Base-by-base conservation (phyloP, 2,113 vertebrate species). In the Lagopus muta region DNA sequence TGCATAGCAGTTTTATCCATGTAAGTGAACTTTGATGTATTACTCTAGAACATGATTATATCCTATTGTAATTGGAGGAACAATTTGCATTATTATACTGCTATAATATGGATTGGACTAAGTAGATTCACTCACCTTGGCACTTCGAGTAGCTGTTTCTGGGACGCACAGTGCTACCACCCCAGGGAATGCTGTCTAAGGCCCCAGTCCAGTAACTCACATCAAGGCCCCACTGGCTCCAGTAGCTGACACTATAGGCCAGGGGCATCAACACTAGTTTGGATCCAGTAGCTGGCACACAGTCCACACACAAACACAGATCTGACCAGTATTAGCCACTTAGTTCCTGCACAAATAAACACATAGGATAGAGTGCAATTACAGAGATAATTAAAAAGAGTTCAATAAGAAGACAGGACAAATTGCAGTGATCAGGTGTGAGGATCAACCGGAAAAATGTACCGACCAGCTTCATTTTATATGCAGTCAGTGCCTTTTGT, bases 211-310 rank as follows among this genome's bases (percentile, higher is more conserved):
- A 38, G 36, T 27, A 62, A 10, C 36, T 38, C 14, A 36, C 60
- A 62, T 10, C 10, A 24, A 38, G 60, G 14, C 14, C 34, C 60
- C 36, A 62, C 36, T 38, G 15, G 24, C 60, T 62, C 15, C 34
- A 11, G 15, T 36, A 73, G 60, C 73, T 62, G n/a, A 52, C 8
- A 34, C 4, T 16, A 34, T 4, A 1, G 6, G 4, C 19, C 30
- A 52, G 28, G 2, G 7, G 6, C 9, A 2, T 15, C 20, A 18
- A 25, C 0, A 5, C 3, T 11, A 1, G 3, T 54, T 24, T 7
- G 2, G 43, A 22, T 58, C 16, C 34, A 80, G 43, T 6, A 58
- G 4, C 18, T 78, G 10, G 7, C 32, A 36, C 9, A 25, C 75
- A 10, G 88, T 57, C 79, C 22, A 20, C 25, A 52, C 4, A 10